Percentiles rank a stretch among this genome's conserved stretches.
phyloP scores from a whole-genome alignment of 2,113 vertebrate species.

The Brachirus orientalis region DNA sequence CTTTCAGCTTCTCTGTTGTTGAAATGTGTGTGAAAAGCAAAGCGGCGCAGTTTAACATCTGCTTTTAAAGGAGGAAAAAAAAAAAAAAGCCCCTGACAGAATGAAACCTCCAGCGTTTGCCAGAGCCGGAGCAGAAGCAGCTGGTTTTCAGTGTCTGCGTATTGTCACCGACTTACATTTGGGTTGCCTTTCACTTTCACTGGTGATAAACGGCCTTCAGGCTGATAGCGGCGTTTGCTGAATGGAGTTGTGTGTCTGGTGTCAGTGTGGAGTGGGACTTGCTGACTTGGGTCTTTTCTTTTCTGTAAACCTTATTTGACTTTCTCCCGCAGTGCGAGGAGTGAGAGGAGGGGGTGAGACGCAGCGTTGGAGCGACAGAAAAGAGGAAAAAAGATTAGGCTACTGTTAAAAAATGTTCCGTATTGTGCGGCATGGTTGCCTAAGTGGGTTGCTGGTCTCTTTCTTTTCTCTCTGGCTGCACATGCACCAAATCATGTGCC shows the following conservation, averaged over 20 bases:
- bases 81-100: constrained; percentile 11
- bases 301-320: constrained; percentile 80
- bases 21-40: constrained; percentile 15
- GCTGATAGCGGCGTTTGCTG: constrained; percentile 62
- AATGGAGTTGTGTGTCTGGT: constrained; percentile 72
- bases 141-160: constrained; percentile 60
- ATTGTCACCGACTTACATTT: constrained; percentile 71
- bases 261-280: constrained; percentile 72
- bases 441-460: constrained; percentile 67
- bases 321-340: constrained; percentile 56
- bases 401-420: constrained; percentile 71
- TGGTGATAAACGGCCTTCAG: constrained; percentile 70
- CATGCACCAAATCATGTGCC: constrained; percentile 63
- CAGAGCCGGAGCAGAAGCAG: constrained; percentile 39
- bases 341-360: constrained; percentile 25
- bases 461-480: constrained; percentile 26
- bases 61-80: constrained; percentile 16
- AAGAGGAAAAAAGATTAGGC: constrained; percentile 73
- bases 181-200: constrained; percentile 67
- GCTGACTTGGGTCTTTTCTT: constrained; percentile 82
- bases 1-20: constrained; percentile 22
- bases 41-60: constrained; percentile 41
- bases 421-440: constrained; percentile 69
- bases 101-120: constrained; percentile 41
- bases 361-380: constrained; percentile 22